Base-by-base conservation (phyloP, 1,140 invertebrate genomes). In the Zaprionus ornatus region DNA sequence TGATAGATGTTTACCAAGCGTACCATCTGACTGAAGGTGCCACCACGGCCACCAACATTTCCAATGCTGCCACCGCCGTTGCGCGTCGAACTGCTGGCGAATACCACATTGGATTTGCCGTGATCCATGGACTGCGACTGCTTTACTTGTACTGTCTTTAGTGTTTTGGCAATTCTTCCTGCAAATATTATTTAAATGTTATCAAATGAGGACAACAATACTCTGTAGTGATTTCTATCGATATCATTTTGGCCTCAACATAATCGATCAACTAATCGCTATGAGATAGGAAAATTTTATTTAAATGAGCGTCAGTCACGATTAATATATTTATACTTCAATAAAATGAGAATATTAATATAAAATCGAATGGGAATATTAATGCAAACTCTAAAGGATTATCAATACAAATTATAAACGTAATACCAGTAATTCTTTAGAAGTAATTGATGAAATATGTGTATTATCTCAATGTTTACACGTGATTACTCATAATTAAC, bases 21-120 rank as follows among this genome's bases (percentile, higher is more conserved):
- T 77, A 92, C 91, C 91, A 92, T 80, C 50, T 92, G 91, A 77
- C 79, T 92, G 19, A 86, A 87, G 45, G 88, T 79, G 62, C 91
- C 91, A 77, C 90, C 80, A 59, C 82, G 88, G 19, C 83, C 83
- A 42, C 76, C 68, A 50, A 74, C 78, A 59, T 59, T 66, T 56
- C 65, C 68, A 59, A 32, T 84, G 40, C 77, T 62, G 35, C 73
- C 67, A 55, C 45, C 21, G 37, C 64, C 64, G 62, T 79, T 86
- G 42, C 77, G 81, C 52, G 74, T 42, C 15, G 81, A 68, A 32
- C 73, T 70, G 60, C 67, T 79, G 17, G 90, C 59, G 42, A 83
- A 90, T n/a, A 78, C 74, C 23, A 87, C 42, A 21, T 63, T 67
- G 19, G 84, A 68, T 32, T 87, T 86, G 9, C 61, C 48, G 50